Percentiles rank a stretch among this genome's conserved stretches.
phyloP scores from a whole-genome alignment of 2,888 invertebrate species.

The Cryptocephalus primarius region DNA sequence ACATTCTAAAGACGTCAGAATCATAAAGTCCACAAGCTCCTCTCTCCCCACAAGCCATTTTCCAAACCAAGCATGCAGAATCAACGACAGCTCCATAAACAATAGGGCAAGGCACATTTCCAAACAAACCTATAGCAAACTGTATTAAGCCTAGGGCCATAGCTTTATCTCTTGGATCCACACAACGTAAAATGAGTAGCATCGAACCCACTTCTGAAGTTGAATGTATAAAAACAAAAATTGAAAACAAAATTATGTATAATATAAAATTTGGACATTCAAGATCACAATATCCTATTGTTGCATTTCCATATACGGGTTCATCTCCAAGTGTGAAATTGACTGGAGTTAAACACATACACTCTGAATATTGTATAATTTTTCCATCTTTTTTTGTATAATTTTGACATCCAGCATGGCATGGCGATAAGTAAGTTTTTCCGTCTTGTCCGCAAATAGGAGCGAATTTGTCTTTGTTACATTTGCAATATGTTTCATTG shows the following conservation, averaged over 20 bases:
- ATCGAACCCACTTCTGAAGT: conserved; percentile 89
- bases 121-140: conserved; percentile 86
- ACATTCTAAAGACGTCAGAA: conserved; percentile 68
- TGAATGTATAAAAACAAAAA: conserved; percentile 84
- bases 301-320: conserved; percentile 43
- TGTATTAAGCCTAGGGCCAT: conserved; percentile 92
- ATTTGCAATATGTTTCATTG: conserved; percentile 54
- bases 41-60: conserved; percentile 65
- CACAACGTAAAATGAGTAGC: conserved; percentile 80
- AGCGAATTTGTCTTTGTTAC: conserved; percentile 65
- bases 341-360: conserved; percentile 37
- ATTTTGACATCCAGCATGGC: conserved; percentile 75
- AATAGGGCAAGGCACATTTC: conserved; percentile 91
- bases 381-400: conserved; percentile 49
- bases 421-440: conserved; percentile 77
- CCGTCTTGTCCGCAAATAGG: conserved; percentile 79
- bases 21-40: conserved; percentile 88
- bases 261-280: conserved; percentile 69
- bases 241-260: conserved; percentile 74
- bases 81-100: conserved; percentile 88
- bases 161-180: conserved; percentile 84
- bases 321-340: conserved; percentile 7
- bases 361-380: conserved; percentile 43
- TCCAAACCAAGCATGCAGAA: conserved; percentile 82
- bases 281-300: conserved; percentile 69